A percentile compares a stretch with the other conserved stretches of the same genome.
These are phyloP conservation scores for Scrobipalpa costella DNA, from an alignment of 2,888 invertebrate species.

Conservation along the genomic window DNA sequence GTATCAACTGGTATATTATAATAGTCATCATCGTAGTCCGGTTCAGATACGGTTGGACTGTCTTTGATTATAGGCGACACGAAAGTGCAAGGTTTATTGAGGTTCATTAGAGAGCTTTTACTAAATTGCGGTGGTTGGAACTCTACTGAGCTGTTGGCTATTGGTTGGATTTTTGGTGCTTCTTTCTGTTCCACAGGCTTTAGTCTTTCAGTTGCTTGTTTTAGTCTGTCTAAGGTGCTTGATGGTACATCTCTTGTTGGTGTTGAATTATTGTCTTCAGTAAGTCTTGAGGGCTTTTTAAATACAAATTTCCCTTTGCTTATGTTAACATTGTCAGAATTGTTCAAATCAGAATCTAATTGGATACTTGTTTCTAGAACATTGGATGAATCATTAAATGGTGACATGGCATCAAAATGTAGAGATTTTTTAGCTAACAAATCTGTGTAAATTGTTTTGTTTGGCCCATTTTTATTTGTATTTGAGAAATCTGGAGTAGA, in stretches of 20 bases:
- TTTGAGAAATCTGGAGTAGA: conserved; percentile 58
- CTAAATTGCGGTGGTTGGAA: conserved; percentile 67
- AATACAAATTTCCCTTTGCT: conserved; percentile 71
- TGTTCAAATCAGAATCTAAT: conserved; percentile 29
- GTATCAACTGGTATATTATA: conserved; percentile 55
- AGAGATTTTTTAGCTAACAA: conserved; percentile 53
- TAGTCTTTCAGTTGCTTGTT: conserved; percentile 58
- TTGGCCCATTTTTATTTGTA: conserved; percentile 44
- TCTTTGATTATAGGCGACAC: conserved; percentile 50
- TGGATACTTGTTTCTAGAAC: conserved; percentile 45
- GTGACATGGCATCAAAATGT: conserved; percentile 56
- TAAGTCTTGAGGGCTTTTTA: conserved; percentile 63
- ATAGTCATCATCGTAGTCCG: conserved; percentile 43
- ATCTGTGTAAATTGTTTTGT: conserved; percentile 56
- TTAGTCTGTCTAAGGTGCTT: conserved; percentile 64
- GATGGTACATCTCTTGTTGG: conserved; percentile 57
- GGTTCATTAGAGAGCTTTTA: conserved; percentile 49
- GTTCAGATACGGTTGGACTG: conserved; percentile 22
- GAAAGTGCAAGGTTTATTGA: conserved; percentile 49
- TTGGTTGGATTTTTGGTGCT: conserved; percentile 44
- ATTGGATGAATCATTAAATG: conserved; percentile 44
- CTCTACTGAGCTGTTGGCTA: conserved; percentile 64
- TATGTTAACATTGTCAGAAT: conserved; percentile 45
- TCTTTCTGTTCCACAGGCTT: conserved; percentile 57
- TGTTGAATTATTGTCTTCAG: conserved; percentile 45